Percentiles rank a stretch among this genome's conserved stretches.
phyloP scores from a whole-genome alignment of 2,888 invertebrate species.

The Erannis defoliaria region DNA sequence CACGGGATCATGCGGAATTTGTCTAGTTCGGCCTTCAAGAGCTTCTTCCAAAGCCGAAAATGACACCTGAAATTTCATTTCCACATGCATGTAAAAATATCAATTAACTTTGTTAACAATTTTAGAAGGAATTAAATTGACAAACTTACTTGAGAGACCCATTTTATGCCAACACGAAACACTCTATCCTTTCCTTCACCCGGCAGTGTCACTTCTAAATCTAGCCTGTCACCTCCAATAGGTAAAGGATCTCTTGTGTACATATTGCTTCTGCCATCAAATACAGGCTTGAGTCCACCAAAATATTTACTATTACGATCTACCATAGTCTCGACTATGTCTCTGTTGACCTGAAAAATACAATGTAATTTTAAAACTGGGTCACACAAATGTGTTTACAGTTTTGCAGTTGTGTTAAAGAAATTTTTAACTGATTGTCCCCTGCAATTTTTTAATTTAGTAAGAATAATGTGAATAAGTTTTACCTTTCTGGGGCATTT shows the following conservation, averaged over 20 bases:
- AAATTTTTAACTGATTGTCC: neutral
- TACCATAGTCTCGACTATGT: constrained; percentile 99
- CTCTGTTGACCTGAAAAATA: constrained; percentile 90
- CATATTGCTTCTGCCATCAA: constrained; percentile 99
- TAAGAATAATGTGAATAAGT: neutral
- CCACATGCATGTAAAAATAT: too few relatives aligned
- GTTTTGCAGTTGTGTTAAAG: neutral
- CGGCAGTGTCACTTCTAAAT: constrained; percentile 97
- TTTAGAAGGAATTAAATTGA: constrained; percentile 1
- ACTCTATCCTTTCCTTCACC: constrained; percentile 99
- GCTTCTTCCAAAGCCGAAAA: constrained; percentile 99
- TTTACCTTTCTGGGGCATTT: constrained; percentile 98
- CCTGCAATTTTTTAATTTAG: too few relatives aligned
- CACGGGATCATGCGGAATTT: constrained; percentile 99
- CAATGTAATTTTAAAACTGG: constrained; percentile 9
- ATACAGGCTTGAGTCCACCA: constrained; percentile 98
- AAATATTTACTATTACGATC: constrained; percentile 98
- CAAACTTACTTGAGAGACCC: constrained; percentile 94
- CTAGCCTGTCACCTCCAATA: constrained; percentile 98
- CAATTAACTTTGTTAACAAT: too few relatives aligned
- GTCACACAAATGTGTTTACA: constrained; percentile 12
- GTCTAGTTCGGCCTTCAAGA: constrained; percentile 97
- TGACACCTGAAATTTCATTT: constrained; percentile 88
- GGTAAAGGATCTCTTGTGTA: constrained; percentile 99
- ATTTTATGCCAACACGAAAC: constrained; percentile 98